Conservation (phyloP, 2,797 vertebrate species). For the Myotis planiceps region DNA sequence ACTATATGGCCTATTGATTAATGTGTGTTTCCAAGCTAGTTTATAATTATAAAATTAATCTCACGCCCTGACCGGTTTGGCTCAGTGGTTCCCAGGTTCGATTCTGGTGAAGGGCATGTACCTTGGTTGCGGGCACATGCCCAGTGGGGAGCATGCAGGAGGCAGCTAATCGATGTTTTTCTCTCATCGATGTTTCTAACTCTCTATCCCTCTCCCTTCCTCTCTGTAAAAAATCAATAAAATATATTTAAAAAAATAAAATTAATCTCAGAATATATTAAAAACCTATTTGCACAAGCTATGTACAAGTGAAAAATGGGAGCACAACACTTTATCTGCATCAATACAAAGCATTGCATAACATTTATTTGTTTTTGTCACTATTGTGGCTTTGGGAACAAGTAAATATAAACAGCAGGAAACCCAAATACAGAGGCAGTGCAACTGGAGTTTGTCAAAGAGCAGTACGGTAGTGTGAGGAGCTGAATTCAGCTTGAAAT, state of each 20-base stretch:
- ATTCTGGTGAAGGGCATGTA: no score
- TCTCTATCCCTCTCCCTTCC: no score
- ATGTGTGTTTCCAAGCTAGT: slow-evolving; percentile 84
- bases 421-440: slow-evolving; percentile 86
- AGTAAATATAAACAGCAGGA: slow-evolving; percentile 90
- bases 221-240: no score
- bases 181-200: no score
- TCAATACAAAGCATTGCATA: slow-evolving; percentile 80
- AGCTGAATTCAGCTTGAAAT: slow-evolving; percentile 87
- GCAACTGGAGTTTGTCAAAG: slow-evolving; percentile 86
- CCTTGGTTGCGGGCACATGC: no score
- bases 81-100: no score
- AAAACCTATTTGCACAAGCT: slow-evolving; percentile 87
- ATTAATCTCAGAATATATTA: slow-evolving; percentile 84
- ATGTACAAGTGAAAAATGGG: slow-evolving; percentile 68
- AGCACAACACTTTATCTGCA: slow-evolving; percentile 81
- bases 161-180: no score
- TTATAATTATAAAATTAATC: slow-evolving; percentile 89
- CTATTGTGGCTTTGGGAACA: slow-evolving; percentile 87
- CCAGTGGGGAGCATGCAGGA: no score
- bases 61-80: no score
- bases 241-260: no score
- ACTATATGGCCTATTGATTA: slow-evolving; percentile 87
- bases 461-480: slow-evolving; percentile 86
- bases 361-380: slow-evolving; percentile 88